Percentiles rank a stretch among this genome's conserved stretches.
Conservation (phyloP, 2,113 vertebrate genomes). For the Gambusia holbrooki region DNA sequence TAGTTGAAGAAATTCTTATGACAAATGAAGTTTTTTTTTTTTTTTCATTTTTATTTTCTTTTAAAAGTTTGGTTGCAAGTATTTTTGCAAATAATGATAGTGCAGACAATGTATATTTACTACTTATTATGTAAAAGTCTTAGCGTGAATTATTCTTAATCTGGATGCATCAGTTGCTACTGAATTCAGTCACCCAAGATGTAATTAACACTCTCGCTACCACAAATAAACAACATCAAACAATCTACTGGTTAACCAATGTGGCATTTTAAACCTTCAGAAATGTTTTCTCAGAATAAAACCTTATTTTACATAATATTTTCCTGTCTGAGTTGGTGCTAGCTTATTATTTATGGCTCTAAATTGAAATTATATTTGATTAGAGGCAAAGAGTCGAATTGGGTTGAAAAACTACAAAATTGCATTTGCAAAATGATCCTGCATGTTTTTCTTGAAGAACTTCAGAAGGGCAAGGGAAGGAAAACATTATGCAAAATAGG, state of each 20-base stretch:
- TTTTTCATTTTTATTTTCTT: background rate
- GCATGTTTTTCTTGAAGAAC: slow-evolving; percentile 9
- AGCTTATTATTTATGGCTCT: background rate
- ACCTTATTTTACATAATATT: background rate
- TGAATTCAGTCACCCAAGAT: slow-evolving; percentile 15
- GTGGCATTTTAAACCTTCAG: background rate
- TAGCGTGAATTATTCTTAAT: slow-evolving; percentile 5
- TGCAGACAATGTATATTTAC: background rate
- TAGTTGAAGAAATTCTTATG: background rate
- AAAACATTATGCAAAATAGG: slow-evolving; percentile 10
- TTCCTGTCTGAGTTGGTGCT: background rate
- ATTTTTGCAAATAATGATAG: background rate
- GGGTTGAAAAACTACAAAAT: background rate
- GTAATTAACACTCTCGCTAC: slow-evolving; percentile 26
- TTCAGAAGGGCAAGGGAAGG: background rate
- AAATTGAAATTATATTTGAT: background rate
- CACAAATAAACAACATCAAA: slow-evolving; percentile 8
- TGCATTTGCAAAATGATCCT: slow-evolving; percentile 6
- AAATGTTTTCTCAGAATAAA: background rate
- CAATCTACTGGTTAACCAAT: slow-evolving; percentile 31
- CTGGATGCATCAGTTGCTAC: slow-evolving; percentile 3
- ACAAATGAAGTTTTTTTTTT: background rate
- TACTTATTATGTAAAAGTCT: background rate
- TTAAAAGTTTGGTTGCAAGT: background rate
- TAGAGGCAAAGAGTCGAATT: background rate